A percentile compares a stretch with the other conserved stretches of the same genome.
These are phyloP conservation scores for Gymnobelideus leadbeateri DNA, from an alignment of 2,113 vertebrate genomes.

Conservation along the genomic window DNA sequence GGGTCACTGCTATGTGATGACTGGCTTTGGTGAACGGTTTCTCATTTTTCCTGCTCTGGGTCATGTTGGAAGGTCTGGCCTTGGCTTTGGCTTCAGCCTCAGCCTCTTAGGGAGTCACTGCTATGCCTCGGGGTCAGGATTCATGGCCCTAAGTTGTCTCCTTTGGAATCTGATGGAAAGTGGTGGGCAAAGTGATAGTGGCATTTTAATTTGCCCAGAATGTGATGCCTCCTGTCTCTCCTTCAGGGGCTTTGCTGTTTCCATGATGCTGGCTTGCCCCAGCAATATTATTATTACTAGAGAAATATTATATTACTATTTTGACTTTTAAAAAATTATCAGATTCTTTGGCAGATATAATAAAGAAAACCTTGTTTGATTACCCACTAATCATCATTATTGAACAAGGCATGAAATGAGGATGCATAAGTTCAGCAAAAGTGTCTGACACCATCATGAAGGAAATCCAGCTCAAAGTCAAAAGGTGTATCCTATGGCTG, in stretches of 20 bases:
- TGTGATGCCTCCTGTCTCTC: neutral
- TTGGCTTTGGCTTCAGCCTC: neutral
- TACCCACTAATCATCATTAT: neutral
- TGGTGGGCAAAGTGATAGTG: neutral
- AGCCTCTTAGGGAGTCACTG: neutral
- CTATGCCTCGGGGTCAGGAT: neutral
- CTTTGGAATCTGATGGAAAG: neutral
- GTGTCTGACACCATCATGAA: neutral
- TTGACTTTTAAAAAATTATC: neutral
- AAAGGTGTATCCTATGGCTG: neutral
- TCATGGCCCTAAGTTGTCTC: neutral
- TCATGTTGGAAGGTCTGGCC: too few relatives aligned
- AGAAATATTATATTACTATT: neutral
- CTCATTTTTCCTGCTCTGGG: too few relatives aligned
- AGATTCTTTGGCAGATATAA: neutral
- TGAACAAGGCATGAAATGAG: neutral
- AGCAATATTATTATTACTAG: neutral
- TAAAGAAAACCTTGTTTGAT: neutral
- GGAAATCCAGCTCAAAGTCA: neutral
- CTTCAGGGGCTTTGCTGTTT: neutral
- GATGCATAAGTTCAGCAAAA: neutral
- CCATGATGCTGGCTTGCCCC: neutral
- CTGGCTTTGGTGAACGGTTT: constrained; percentile 5
- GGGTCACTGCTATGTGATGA: constrained; percentile 87
- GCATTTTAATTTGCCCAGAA: neutral